Evolutionary conservation across 2,113 vertebrate species (phyloP).

Genomic region (Leptosomus discolor): DNA sequence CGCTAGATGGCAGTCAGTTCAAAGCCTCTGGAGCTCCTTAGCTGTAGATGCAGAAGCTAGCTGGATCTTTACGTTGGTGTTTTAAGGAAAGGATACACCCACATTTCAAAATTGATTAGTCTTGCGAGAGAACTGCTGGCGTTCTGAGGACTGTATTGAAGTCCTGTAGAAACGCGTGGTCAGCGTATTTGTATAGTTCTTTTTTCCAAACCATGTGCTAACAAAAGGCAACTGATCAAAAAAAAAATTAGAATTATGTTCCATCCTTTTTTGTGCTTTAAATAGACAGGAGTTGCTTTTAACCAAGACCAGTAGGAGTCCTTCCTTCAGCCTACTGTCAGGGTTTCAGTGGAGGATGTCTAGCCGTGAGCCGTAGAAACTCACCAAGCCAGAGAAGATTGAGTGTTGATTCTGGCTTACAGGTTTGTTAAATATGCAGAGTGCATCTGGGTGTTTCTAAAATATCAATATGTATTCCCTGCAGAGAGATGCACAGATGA

Average conservation of each 20-base stretch:
- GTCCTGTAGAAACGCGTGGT: neutral
- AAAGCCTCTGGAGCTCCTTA: neutral
- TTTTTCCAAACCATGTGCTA: neutral
- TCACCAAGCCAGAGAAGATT: neutral
- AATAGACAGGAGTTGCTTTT: neutral
- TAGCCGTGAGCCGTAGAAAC: neutral
- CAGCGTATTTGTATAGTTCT: neutral
- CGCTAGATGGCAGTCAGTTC: neutral
- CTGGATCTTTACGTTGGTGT: neutral
- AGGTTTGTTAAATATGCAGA: neutral
- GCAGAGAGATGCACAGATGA: neutral
- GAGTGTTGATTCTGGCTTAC: neutral
- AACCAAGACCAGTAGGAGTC: neutral
- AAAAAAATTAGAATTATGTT: neutral
- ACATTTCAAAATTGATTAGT: neutral
- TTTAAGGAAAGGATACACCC: neutral
- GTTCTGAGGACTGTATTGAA: neutral
- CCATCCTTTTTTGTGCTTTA: neutral
- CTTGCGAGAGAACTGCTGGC: neutral
- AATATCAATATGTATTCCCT: neutral
- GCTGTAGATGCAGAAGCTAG: neutral
- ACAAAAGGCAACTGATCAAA: neutral
- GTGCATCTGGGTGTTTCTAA: neutral
- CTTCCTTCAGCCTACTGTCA: neutral
- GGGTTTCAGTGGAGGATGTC: neutral